Evolutionary conservation across 1,140 invertebrate genomes (phyloP).

Genomic region (Drosophila micromelanica): DNA sequence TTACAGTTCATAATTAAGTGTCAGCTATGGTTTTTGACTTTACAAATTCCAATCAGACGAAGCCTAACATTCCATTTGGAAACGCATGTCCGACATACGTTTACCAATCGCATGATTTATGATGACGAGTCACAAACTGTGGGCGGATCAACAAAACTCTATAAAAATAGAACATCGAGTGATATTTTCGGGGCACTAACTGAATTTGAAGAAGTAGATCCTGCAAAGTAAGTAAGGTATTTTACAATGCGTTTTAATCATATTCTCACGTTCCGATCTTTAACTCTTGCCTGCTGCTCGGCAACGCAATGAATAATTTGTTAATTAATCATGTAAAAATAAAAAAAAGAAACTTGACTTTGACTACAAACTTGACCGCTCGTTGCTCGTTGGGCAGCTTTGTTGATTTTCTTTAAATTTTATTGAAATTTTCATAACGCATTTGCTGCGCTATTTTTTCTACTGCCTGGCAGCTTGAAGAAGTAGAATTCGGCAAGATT

Average conservation of each 20-base stretch:
- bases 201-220: neutral
- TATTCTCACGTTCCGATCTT: constrained; percentile 61
- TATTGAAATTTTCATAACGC: constrained; percentile 52
- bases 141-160: constrained; percentile 2
- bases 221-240: neutral
- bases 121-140: constrained; percentile 37
- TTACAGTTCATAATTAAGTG: constrained; percentile 72
- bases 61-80: constrained; percentile 37
- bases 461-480: constrained; percentile 5
- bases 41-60: constrained; percentile 75
- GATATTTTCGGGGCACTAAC: neutral
- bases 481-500: constrained; percentile 68
- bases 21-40: constrained; percentile 78
- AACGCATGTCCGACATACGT: constrained; percentile 43
- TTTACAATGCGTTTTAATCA: constrained; percentile 1
- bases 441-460: constrained; percentile 39
- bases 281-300: neutral
- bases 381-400: constrained; percentile 19
- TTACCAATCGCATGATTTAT: constrained; percentile 70
- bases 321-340: constrained; percentile 75
- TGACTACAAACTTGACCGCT: constrained; percentile 33
- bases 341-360: constrained; percentile 3
- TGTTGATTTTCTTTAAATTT: constrained; percentile 47
- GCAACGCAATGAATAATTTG: constrained; percentile 68
- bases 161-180: constrained; percentile 18